Base-by-base conservation (phyloP, 1,140 invertebrate genomes). In the Bactericera cockerelli region DNA sequence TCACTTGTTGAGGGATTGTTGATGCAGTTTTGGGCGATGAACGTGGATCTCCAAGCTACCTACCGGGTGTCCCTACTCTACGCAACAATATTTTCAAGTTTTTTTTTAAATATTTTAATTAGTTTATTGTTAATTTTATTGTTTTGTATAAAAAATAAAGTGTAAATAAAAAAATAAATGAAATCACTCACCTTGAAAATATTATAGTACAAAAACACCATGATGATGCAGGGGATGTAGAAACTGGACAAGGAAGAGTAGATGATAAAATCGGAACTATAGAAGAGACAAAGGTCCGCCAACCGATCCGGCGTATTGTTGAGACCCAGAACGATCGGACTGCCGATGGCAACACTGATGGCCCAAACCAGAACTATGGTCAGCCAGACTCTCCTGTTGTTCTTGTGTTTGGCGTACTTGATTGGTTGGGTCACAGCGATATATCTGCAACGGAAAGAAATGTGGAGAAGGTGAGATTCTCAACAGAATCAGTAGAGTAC, bases 371-470 rank as follows among this genome's bases (percentile, higher is more conserved):
- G 74, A n/a, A 84, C 81, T 67, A 99, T 95, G 64, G 93, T 98
- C 69, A 95, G 72, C 80, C 89, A 91, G 36, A 97, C 93, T 61
- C 96, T 81, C 61, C 85, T 81, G 73, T 92, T 94, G 77, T 93
- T 97, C 77, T 96, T 95, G 77, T 98, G 94, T 70, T 96, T 95
- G 54, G 93, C 90, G 77, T 99, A 99, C 74, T 96, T 96, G 70
- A 99, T 96, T 66, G 96, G 96, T 72, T 94, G 88, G 24, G 93
- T 98, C 57, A 99, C 94, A 58, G 96, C 96, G 67, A 98, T 98
- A 75, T 95, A 99, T 77, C 95, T 96, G 79, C 38, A 74, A 75
- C 68, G 64, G 67, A 65, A 24, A 58, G 58, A 42, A 58, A 58
- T 22, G 54, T 49, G 55, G 24, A 10, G 25, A 56, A 14, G 13